Base-by-base conservation (phyloP, 2,888 invertebrate species). In the Cheilosia soror region DNA sequence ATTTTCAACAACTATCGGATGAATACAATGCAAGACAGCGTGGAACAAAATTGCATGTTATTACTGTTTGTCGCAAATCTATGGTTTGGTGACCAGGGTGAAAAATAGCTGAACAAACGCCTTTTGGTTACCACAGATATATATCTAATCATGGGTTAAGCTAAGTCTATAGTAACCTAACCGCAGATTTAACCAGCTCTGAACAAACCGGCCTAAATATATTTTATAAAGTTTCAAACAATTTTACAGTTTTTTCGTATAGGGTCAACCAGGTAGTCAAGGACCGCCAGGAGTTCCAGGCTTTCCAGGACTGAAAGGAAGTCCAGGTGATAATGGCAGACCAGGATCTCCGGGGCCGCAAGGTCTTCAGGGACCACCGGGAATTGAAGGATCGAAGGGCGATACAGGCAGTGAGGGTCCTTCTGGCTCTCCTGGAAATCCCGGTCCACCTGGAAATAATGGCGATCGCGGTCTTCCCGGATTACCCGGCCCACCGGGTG, bases 371-470 rank as follows among this genome's bases (percentile, higher is more conserved):
- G 97, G 97, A 20, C 92, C 94, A 2, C 94, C 94, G 13, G 97
- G 97, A 40, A 90, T 93, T 4, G 96, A 96, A 89, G 97, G 97
- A 4, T 92, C 94, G 27, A 96, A 96, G 91, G 97, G 97, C 11
- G 96, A 96, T 89, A 93, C 94, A 57, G 96, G 96, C 13, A 93
- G 93, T 37, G 89, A 94, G 55, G 97, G 98, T 13, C 94, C 94
- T 0, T 93, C 94, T 60, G 97, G 96, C 7, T 94, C 93, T n/a
- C 91, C 93, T 9, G 90, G 90, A 2, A 89, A 88, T 72, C 88
- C 88, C 0, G 90, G 90, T 6, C 94, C 95, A 0, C 93, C 94
- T 65, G 97, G 96, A 13, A 92, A 94, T 0, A 90, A 94, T 27
- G 90, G 90, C 4, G 89, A 90, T 65, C 87, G 89, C 31, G 89